phyloP scores from a whole-genome alignment of 2,113 vertebrate genomes.

The Notarius quadriscutis region DNA sequence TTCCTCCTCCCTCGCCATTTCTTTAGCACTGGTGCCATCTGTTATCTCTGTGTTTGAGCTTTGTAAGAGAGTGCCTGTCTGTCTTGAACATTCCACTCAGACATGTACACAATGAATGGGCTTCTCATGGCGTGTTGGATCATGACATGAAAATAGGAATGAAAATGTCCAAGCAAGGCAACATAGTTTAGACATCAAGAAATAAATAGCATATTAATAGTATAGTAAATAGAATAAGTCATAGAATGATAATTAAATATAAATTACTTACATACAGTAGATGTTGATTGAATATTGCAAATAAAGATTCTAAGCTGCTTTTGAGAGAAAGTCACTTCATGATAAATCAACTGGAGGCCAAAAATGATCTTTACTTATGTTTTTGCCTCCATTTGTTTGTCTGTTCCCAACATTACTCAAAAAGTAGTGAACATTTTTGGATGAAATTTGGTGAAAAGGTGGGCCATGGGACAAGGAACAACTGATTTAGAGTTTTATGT shows the following conservation, averaged over 20 bases:
- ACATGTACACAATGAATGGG: slow-evolving; percentile 2
- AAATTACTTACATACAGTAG: neutral
- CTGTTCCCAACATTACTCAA: too few relatives aligned
- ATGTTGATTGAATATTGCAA: neutral
- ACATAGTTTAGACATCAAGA: neutral
- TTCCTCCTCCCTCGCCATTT: slow-evolving; percentile 16
- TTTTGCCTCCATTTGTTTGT: too few relatives aligned
- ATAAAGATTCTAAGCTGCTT: neutral
- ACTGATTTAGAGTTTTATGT: too few relatives aligned
- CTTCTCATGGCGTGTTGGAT: slow-evolving; percentile 1
- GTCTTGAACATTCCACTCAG: slow-evolving; percentile 39
- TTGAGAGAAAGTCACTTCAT: neutral
- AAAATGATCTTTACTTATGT: too few relatives aligned
- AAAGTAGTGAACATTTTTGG: too few relatives aligned
- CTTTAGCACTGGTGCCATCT: slow-evolving; percentile 45
- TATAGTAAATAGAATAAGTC: neutral
- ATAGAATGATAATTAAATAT: neutral
- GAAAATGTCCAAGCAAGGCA: neutral
- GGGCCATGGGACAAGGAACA: too few relatives aligned
- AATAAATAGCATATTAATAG: neutral
- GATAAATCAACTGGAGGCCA: neutral
- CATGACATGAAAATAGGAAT: neutral
- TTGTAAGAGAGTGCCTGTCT: slow-evolving; percentile 46
- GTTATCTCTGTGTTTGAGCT: slow-evolving; percentile 48
- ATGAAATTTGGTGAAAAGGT: too few relatives aligned